These are phyloP conservation scores for Sarcophaga carnaria DNA, from an alignment of 2,888 invertebrate species.

Conservation along the genomic window DNA sequence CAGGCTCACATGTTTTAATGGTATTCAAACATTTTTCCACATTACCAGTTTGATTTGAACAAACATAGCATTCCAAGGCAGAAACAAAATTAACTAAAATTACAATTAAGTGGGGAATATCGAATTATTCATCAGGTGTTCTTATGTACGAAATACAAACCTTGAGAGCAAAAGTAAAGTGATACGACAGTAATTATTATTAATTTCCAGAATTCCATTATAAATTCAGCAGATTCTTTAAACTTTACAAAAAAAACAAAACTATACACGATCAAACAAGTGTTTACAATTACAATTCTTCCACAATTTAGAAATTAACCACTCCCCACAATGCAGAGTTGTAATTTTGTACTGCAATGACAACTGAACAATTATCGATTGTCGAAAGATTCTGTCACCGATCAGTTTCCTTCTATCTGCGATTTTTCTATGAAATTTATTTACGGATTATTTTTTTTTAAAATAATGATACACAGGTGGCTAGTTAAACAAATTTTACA, in stretches of 20 bases:
- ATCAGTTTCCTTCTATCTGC: too few species aligned
- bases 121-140: not conserved
- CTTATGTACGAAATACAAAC: constrained; percentile 69
- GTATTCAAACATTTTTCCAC: constrained; percentile 95
- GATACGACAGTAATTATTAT: constrained; percentile 73
- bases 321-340: constrained; percentile 63
- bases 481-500: too few species aligned
- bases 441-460: too few species aligned
- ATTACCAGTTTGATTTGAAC: constrained; percentile 95
- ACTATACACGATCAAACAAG: constrained; percentile 38
- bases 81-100: constrained; percentile 76
- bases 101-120: constrained; percentile 12
- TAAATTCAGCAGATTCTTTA: not conserved
- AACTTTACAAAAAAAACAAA: constrained; percentile 20
- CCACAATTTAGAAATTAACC: constrained; percentile 60
- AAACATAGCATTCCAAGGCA: constrained; percentile 96
- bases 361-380: not conserved
- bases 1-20: constrained; percentile 93
- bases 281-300: constrained; percentile 55
- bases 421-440: too few species aligned
- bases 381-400: not conserved
- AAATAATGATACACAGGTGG: too few species aligned
- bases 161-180: constrained; percentile 76
- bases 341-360: constrained; percentile 8
- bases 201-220: constrained; percentile 77